A percentile compares a stretch with the other conserved stretches of the same genome.
Conservation (phyloP, 1,140 invertebrate genomes). For the Eumaeus atala region DNA sequence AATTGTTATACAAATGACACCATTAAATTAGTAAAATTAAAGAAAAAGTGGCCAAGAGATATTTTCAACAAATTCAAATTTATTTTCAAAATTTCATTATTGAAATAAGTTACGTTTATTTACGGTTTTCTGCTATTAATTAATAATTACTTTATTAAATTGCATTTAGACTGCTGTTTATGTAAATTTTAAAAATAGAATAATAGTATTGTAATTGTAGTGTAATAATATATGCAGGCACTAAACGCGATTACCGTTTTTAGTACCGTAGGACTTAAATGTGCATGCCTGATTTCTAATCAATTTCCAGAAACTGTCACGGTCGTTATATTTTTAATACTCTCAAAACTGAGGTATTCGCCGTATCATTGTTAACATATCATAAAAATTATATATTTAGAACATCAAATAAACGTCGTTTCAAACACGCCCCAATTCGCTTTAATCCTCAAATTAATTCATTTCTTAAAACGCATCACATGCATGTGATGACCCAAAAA, state of each 20-base stretch:
- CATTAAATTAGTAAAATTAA: too few relatives aligned
- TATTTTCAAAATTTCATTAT: too few relatives aligned
- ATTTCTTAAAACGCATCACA: conserved; percentile 59
- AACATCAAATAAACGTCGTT: conserved; percentile 29
- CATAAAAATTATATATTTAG: conserved; percentile 19
- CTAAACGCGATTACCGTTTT: not conserved
- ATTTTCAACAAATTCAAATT: too few relatives aligned
- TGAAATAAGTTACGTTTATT: too few relatives aligned
- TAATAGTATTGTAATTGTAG: too few relatives aligned
- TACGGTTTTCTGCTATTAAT: too few relatives aligned
- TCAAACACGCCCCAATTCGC: conserved; percentile 41
- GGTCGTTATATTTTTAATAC: not conserved
- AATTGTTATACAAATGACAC: too few relatives aligned
- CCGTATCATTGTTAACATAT: conserved; percentile 16
- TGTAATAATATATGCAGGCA: not conserved
- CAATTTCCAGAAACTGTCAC: not conserved
- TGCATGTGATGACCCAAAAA: conserved; percentile 58
- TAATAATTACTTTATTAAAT: too few relatives aligned
- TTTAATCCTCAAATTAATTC: conserved; percentile 55
- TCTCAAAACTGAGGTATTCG: not conserved
- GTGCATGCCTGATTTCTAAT: too few relatives aligned
- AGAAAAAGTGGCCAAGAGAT: too few relatives aligned
- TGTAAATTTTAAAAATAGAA: too few relatives aligned
- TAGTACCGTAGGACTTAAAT: not conserved
- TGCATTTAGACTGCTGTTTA: too few relatives aligned